These are phyloP conservation scores for Gasteruption jaculator DNA, from an alignment of 2,888 invertebrate species.

Conservation along the genomic window DNA sequence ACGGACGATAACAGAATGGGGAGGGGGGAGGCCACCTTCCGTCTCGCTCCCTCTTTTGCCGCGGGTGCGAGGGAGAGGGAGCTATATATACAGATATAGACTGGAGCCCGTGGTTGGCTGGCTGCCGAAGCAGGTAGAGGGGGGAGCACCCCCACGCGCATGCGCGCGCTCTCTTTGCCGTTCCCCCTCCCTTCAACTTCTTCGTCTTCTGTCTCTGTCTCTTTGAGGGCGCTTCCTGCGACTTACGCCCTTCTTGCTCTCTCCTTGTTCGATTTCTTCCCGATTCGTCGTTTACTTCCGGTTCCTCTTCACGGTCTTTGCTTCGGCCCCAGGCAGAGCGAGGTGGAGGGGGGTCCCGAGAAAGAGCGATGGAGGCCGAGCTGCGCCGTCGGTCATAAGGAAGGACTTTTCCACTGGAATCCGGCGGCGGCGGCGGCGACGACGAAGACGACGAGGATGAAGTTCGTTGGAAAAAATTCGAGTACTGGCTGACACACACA, in stretches of 20 bases:
- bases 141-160: too few relatives aligned
- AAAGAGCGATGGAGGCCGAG: not conserved
- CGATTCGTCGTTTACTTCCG: not conserved
- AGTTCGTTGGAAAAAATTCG: not conserved
- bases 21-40: slow-evolving; percentile 1
- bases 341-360: not conserved
- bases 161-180: slow-evolving; percentile 21
- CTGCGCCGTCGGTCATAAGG: slow-evolving; percentile 2
- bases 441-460: slow-evolving; percentile 3
- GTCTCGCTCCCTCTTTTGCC: too few relatives aligned
- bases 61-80: not conserved
- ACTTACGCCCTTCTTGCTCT: slow-evolving; percentile 7
- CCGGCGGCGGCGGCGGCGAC: not conserved
- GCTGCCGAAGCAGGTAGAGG: too few relatives aligned
- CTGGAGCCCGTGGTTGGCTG: too few relatives aligned
- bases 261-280: slow-evolving; percentile 1
- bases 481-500: not conserved
- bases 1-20: not conserved
- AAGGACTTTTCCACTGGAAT: slow-evolving; percentile 6
- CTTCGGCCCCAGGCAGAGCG: not conserved
- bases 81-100: too few relatives aligned
- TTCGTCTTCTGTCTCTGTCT: slow-evolving; percentile 1
- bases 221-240: slow-evolving; percentile 1
- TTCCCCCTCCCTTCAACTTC: slow-evolving; percentile 7
- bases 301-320: not conserved